A percentile compares a stretch with the other conserved stretches of the same genome.
These are phyloP conservation scores for Nothocercus nigrocapillus DNA, from an alignment of 2,113 vertebrate species.

Conservation along the genomic window DNA sequence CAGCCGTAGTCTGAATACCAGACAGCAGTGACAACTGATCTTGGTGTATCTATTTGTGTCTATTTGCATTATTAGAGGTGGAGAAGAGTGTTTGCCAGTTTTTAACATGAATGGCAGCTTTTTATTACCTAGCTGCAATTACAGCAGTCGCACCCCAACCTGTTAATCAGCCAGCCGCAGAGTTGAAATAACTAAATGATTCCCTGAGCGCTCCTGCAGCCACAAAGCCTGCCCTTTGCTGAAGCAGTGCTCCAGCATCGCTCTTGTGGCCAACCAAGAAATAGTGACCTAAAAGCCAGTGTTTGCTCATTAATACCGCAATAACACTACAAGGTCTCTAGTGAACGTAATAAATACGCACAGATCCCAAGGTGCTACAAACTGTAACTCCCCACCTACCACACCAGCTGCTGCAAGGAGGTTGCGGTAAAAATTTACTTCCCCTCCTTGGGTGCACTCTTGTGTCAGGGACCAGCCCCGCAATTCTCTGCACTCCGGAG, in stretches of 20 bases:
- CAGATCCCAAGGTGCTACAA: neutral
- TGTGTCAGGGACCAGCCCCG: neutral
- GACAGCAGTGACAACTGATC: neutral
- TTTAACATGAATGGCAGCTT: neutral
- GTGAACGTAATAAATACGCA: neutral
- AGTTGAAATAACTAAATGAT: conserved; percentile 3
- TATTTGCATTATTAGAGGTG: neutral
- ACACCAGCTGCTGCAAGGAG: neutral
- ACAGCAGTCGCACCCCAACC: neutral
- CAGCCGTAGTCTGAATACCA: neutral
- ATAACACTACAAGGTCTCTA: neutral
- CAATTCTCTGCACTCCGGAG: neutral
- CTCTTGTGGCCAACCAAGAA: neutral
- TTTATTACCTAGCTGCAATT: neutral
- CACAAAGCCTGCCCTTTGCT: neutral
- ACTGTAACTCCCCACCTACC: rapidly evolving
- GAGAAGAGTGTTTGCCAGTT: neutral
- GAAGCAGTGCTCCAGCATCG: neutral
- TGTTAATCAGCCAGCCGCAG: neutral
- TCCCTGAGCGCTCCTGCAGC: neutral
- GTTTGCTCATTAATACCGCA: neutral
- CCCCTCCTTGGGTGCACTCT: neutral
- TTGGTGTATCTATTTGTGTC: neutral
- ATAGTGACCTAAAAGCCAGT: neutral
- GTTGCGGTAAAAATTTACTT: neutral